Evolutionary conservation across 2,888 invertebrate genomes (phyloP).

Genomic region (Alloplasta piceator): DNA sequence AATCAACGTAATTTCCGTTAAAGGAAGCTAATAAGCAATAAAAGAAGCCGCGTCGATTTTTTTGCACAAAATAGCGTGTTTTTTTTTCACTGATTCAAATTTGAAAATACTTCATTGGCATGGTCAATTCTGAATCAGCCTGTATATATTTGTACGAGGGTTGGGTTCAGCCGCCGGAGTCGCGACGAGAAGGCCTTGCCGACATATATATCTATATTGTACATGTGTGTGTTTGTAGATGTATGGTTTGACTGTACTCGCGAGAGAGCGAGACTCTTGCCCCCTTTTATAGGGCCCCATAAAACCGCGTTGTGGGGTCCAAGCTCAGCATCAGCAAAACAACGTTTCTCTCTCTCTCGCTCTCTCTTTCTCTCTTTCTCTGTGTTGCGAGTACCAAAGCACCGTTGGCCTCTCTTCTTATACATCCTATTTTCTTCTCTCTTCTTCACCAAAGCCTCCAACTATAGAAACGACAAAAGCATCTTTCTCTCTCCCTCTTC

Average conservation of each 20-base stretch:
- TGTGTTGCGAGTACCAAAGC: conserved; percentile 47
- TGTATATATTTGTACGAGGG: conserved; percentile 31
- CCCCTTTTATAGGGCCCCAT: conserved; percentile 75
- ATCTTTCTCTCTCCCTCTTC: conserved; percentile 33
- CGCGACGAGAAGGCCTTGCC: conserved; percentile 50
- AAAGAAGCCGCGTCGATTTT: too few species aligned
- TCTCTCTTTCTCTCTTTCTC: neutral
- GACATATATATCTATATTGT: conserved; percentile 20
- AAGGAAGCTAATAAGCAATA: too few species aligned
- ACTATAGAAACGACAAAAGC: conserved; percentile 36
- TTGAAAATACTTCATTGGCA: too few species aligned
- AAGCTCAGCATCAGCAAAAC: conserved; percentile 42
- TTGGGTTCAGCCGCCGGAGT: conserved; percentile 58
- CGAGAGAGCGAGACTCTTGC: conserved; percentile 54
- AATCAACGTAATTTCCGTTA: too few species aligned
- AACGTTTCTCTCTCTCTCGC: conserved; percentile 23
- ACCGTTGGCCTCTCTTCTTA: conserved; percentile 48
- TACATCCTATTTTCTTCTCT: conserved; percentile 13
- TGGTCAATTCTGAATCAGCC: too few species aligned
- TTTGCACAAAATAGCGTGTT: too few species aligned
- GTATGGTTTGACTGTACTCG: conserved; percentile 52
- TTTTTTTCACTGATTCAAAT: too few species aligned
- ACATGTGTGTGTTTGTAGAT: conserved; percentile 20
- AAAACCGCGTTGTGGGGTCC: conserved; percentile 76
- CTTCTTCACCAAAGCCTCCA: neutral